Evolutionary conservation across 2,797 vertebrate species (phyloP).

Genomic region (Helostoma temminkii): DNA sequence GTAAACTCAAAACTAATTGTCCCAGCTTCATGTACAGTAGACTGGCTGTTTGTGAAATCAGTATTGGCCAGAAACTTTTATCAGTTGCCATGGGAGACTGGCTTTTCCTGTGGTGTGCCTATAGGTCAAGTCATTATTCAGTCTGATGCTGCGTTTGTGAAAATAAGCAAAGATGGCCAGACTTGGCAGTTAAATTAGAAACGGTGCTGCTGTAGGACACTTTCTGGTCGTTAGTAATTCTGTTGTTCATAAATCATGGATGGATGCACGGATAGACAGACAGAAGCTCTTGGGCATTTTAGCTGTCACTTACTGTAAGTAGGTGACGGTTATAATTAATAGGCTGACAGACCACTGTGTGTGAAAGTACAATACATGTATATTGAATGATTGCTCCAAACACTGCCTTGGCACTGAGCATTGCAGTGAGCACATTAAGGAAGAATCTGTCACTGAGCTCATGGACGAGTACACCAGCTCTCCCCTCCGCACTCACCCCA

Average conservation of each 20-base stretch:
- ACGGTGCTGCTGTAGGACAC: constrained; percentile 8
- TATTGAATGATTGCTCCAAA: constrained; percentile 40
- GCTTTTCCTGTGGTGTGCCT: constrained; percentile 22
- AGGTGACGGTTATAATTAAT: constrained; percentile 57
- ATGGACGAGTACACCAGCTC: constrained; percentile 29
- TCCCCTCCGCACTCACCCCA: neutral
- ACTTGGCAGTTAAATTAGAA: constrained; percentile 12
- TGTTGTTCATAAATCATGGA: constrained; percentile 32
- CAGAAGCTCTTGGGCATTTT: constrained; percentile 18
- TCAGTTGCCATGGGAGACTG: constrained; percentile 49
- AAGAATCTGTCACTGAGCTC: constrained; percentile 58
- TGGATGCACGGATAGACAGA: constrained; percentile 13
- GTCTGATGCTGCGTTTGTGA: constrained; percentile 29
- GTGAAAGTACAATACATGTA: constrained; percentile 34
- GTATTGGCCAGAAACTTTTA: constrained; percentile 19
- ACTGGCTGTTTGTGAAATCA: constrained; percentile 21
- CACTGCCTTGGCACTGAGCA: constrained; percentile 34
- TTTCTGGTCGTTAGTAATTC: neutral
- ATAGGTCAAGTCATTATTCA: constrained; percentile 60
- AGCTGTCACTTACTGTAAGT: constrained; percentile 37
- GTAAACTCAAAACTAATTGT: neutral
- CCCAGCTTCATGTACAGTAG: constrained; percentile 4
- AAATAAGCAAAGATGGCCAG: constrained; percentile 42
- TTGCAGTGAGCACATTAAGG: constrained; percentile 66
- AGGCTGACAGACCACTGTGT: constrained; percentile 33